Evolutionary conservation across 2,113 vertebrate genomes (phyloP).

Genomic region (Prionailurus viverrinus): DNA sequence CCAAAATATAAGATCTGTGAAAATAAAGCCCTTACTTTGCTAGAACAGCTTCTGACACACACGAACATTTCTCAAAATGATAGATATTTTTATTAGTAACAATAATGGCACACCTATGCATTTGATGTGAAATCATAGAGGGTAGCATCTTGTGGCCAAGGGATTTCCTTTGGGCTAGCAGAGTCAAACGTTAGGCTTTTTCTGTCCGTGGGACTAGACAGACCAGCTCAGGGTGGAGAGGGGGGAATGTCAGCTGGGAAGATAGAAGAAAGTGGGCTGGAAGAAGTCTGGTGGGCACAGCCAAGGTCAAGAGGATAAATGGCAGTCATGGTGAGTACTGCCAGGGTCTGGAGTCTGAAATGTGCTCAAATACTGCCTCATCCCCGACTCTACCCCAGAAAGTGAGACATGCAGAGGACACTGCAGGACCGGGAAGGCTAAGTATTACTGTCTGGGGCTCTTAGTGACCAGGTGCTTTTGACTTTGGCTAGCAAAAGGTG

Average conservation of each 20-base stretch:
- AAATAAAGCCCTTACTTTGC: not conserved
- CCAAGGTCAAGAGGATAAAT: not conserved
- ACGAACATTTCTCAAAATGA: not conserved
- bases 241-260: rapidly evolving
- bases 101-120: not conserved
- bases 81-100: not conserved
- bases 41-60: not conserved
- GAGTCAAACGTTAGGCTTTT: not conserved
- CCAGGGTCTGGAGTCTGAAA: not conserved
- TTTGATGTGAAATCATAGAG: not conserved
- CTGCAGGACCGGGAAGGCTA: not conserved
- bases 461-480: not conserved
- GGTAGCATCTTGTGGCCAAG: not conserved
- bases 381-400: too few species aligned
- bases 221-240: not conserved
- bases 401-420: not conserved
- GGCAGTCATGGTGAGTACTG: not conserved
- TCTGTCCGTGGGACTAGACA: not conserved
- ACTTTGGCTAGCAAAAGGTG: not conserved
- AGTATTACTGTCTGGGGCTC: not conserved
- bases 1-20: not conserved
- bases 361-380: not conserved
- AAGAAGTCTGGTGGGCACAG: not conserved
- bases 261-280: not conserved
- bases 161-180: not conserved